Percentiles rank a stretch among this genome's conserved stretches.
Conservation (phyloP, 2,888 invertebrate genomes). For the Xiphydria camelus region DNA sequence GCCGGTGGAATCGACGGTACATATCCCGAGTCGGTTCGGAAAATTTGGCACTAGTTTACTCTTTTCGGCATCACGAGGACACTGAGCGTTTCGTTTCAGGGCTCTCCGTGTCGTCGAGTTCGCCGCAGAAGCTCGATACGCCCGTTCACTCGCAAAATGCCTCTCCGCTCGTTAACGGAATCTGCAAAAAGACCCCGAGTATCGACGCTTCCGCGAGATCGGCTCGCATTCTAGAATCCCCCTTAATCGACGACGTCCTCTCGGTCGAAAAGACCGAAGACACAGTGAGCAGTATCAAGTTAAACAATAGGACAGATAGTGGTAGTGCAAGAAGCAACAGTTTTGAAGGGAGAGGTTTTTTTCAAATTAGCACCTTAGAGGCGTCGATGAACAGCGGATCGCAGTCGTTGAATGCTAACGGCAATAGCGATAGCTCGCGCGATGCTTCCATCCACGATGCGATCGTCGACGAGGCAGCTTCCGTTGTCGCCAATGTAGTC, state of each 20-base stretch:
- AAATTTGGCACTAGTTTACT: neutral
- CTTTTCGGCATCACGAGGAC: neutral
- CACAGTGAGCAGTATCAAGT: slow-evolving; percentile 42
- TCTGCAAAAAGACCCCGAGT: slow-evolving; percentile 23
- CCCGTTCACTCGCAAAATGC: slow-evolving; percentile 38
- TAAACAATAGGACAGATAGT: slow-evolving; percentile 39
- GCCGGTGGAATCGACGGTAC: slow-evolving; percentile 52
- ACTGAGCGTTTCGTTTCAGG: slow-evolving; percentile 29
- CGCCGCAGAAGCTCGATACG: slow-evolving; percentile 45
- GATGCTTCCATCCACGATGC: slow-evolving; percentile 22
- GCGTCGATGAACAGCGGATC: neutral
- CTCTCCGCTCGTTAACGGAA: slow-evolving; percentile 48
- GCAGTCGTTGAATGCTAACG: neutral
- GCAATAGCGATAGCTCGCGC: slow-evolving; percentile 4
- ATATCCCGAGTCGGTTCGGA: neutral
- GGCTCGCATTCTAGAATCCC: slow-evolving; percentile 6
- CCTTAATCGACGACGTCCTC: slow-evolving; percentile 38
- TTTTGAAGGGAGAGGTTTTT: slow-evolving; percentile 20
- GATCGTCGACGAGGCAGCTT: slow-evolving; percentile 25
- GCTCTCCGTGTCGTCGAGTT: slow-evolving; percentile 50
- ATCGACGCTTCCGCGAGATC: slow-evolving; percentile 2
- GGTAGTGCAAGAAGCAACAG: slow-evolving; percentile 33
- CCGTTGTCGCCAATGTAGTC: slow-evolving; percentile 32
- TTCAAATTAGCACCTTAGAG: slow-evolving; percentile 21
- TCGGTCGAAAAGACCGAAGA: slow-evolving; percentile 44